Conservation (phyloP, 2,888 invertebrate genomes). For the Melolontha melolontha region DNA sequence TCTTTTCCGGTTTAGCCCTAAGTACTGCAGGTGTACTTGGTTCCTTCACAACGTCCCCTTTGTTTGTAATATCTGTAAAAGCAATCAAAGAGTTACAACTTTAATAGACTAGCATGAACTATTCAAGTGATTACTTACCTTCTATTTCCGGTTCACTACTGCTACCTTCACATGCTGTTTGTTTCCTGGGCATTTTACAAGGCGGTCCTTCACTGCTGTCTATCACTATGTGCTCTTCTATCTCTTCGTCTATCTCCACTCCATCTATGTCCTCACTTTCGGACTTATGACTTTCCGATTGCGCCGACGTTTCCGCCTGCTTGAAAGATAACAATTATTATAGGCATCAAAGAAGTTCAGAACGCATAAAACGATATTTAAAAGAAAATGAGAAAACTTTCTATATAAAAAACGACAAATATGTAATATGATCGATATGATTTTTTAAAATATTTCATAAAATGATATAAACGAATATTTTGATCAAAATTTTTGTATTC, state of each 20-base stretch:
- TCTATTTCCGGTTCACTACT: constrained; percentile 62
- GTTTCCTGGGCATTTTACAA: constrained; percentile 67
- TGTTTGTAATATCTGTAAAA: constrained; percentile 34
- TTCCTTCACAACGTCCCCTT: constrained; percentile 33
- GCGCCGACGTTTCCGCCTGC: constrained; percentile 60
- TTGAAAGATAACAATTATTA: neutral
- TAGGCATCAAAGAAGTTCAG: neutral
- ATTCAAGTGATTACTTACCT: constrained; percentile 47
- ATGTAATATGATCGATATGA: no score
- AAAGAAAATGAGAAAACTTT: no score
- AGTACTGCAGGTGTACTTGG: constrained; percentile 35
- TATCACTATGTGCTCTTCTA: constrained; percentile 66
- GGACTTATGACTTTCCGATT: constrained; percentile 68
- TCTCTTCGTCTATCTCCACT: constrained; percentile 63
- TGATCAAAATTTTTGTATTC: no score
- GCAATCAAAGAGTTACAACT: constrained; percentile 14
- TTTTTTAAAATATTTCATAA: no score
- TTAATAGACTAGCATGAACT: neutral
- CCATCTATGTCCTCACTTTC: constrained; percentile 66
- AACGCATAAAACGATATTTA: neutral
- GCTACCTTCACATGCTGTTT: constrained; percentile 56
- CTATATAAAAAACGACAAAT: no score
- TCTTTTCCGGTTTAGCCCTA: constrained; percentile 47
- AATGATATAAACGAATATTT: no score
- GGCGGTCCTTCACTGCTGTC: constrained; percentile 65